Evolutionary conservation across 2,888 invertebrate genomes (phyloP), one percentile per base, ranked within the genome.

Genomic region (Nasonovia ribisnigri): DNA sequence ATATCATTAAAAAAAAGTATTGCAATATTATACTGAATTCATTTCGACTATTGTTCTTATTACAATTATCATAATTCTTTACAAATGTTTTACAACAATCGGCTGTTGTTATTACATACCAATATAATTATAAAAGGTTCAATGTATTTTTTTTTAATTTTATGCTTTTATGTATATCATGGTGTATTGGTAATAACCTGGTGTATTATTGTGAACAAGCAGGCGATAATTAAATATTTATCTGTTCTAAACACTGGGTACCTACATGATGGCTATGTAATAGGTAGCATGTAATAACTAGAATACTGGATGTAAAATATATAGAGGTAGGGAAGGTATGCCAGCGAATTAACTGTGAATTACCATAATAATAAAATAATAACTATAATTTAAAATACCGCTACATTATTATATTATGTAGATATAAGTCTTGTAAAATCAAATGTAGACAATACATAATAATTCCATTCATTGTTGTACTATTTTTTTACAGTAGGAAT

Each of bases 311-410:
- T 88, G 26, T 42, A 36, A 36, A 26, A 36, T 42, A 42, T 88
- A 54, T 36, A 51, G 36, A 8, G 26, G 16, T 6, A 20, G 24
- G 77, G 20, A 24, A 26, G 6, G 48, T 29, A 42, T 36, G 36
- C 20, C 77, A 20, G 16, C 67, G 29, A 67, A 90, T 77, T 46
- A 60, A 67, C 60, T 77, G 46, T 77, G 48, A 48, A 67, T 90
- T 51, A 84, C 24, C 77, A 48, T 90, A 51, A 90, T 51, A 67
- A 48, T 90, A 77, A 51, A 77, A 77, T 77, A 77, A 90, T 51
- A 42, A 84, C 77, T 84, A 84, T 90, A 90, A 90, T 90, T 90
- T 84, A 51, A 77, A 36, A 48, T 48, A 90, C 20, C 3, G 11
- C 20, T 29, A 42, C n/a, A 13, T 67, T n/a, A 90, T 90, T 36